phyloP scores from a whole-genome alignment of 2,888 invertebrate genomes.

The Tethea ocularis region DNA sequence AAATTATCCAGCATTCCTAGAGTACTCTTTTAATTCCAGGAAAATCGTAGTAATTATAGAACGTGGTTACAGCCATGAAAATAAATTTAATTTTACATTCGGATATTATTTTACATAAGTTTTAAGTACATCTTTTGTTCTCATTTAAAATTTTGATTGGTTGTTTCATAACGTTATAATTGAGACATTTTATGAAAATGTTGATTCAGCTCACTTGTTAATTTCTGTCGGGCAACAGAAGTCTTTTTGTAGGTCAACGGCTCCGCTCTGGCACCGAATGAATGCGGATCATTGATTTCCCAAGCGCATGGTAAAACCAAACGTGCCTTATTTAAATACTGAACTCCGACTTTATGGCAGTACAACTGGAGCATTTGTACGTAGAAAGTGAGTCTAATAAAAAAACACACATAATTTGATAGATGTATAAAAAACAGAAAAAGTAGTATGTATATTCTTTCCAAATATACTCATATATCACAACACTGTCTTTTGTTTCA shows the following conservation, averaged over 20 bases:
- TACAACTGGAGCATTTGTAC: conserved; percentile 20
- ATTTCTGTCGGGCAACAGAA: conserved; percentile 51
- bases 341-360: conserved; percentile 27
- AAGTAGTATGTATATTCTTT: too few relatives aligned
- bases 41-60: too few relatives aligned
- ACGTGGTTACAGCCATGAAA: too few relatives aligned
- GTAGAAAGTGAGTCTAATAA: conserved; percentile 6
- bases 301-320: conserved; percentile 70
- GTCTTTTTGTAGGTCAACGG: conserved; percentile 58
- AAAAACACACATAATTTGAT: background rate
- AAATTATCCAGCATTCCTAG: too few relatives aligned
- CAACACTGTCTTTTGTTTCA: too few relatives aligned
- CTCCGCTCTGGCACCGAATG: conserved; percentile 42
- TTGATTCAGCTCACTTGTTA: conserved; percentile 40
- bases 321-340: conserved; percentile 62
- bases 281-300: conserved; percentile 73
- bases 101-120: too few relatives aligned
- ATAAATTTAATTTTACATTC: too few relatives aligned
- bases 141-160: background rate
- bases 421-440: too few relatives aligned
- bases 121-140: background rate
- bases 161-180: background rate
- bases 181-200: conserved; percentile 13
- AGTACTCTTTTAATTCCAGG: too few relatives aligned
- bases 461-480: too few relatives aligned